Evolutionary conservation across 2,888 invertebrate species (phyloP).

Genomic region (Ypsolopha scabrella): DNA sequence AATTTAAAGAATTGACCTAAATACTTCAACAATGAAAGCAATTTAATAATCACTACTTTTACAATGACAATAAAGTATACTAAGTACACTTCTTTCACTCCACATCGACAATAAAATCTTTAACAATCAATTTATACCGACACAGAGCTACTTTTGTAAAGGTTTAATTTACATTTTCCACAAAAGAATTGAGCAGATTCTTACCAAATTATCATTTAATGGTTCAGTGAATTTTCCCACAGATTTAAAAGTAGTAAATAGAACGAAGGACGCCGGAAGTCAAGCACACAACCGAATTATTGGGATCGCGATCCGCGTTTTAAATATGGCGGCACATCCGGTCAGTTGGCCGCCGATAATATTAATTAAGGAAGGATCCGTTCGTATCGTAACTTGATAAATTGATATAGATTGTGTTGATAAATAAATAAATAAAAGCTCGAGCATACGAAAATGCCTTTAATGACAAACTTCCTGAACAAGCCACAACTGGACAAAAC

Average conservation of each 20-base stretch:
- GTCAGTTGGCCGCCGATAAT: constrained; percentile 31
- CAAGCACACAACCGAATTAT: constrained; percentile 44
- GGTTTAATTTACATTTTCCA: background rate
- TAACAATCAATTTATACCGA: background rate
- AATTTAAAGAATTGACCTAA: too few relatives aligned
- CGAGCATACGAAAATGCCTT: too few relatives aligned
- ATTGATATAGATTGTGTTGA: constrained; percentile 3
- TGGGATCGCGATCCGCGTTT: constrained; percentile 50
- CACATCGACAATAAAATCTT: background rate
- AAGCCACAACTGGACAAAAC: background rate
- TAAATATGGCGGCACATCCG: constrained; percentile 46
- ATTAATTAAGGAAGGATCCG: constrained; percentile 12
- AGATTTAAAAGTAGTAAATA: constrained; percentile 13
- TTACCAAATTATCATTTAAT: constrained; percentile 11
- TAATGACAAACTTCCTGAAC: background rate
- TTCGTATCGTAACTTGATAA: background rate
- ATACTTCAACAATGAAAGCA: background rate
- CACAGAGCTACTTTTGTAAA: background rate
- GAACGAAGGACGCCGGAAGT: constrained; percentile 44
- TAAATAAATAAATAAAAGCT: background rate
- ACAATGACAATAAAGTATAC: constrained; percentile 15
- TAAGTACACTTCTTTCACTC: constrained; percentile 2
- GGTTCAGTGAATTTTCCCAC: constrained; percentile 45
- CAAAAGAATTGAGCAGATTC: background rate
- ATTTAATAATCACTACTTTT: constrained; percentile 11